Conservation (phyloP, 1,140 invertebrate genomes). For the Ladona fulva region DNA sequence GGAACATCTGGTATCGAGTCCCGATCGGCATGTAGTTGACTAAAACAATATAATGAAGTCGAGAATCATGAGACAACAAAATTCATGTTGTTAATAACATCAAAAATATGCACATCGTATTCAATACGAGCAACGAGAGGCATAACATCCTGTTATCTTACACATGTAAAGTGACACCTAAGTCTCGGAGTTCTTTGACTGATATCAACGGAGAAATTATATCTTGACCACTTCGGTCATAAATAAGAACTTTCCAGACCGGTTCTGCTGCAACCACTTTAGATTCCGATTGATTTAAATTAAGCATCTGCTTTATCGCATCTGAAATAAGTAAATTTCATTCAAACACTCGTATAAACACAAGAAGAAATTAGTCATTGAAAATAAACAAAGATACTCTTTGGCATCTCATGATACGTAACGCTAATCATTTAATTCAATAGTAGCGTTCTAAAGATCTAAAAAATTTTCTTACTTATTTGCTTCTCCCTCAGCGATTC, state of each 20-base stretch:
- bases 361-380: background rate
- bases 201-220: constrained; percentile 96
- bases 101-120: no score
- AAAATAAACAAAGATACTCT: background rate
- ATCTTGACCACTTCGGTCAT: constrained; percentile 93
- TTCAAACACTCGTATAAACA: background rate
- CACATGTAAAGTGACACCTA: constrained; percentile 96
- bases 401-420: background rate
- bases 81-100: no score
- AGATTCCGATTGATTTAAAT: constrained; percentile 72
- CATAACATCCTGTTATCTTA: constrained; percentile 40
- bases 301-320: constrained; percentile 88
- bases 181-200: constrained; percentile 89
- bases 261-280: constrained; percentile 72
- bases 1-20: constrained; percentile 97
- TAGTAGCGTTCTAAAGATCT: background rate
- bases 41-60: constrained; percentile 34
- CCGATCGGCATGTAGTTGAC: constrained; percentile 84
- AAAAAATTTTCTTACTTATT: background rate
- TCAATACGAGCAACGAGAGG: no score
- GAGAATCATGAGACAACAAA: no score
- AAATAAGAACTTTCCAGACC: constrained; percentile 92
- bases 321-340: constrained; percentile 39
- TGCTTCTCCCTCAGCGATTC: background rate
- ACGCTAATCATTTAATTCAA: background rate